Conservation (phyloP, 2,888 invertebrate genomes). For the Silvanus unidentatus region DNA sequence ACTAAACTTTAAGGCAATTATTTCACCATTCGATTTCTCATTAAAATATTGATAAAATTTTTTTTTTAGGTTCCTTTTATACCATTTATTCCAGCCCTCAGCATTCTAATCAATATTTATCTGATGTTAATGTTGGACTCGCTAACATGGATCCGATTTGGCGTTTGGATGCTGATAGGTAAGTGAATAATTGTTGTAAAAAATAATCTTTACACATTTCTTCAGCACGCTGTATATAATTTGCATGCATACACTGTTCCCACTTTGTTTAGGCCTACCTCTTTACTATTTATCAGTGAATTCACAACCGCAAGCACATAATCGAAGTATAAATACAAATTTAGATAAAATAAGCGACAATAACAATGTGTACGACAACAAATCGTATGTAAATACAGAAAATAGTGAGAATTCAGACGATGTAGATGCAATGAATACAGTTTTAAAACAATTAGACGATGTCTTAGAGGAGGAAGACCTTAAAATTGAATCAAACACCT, state of each 20-base stretch:
- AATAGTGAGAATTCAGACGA: no score
- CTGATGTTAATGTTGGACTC: constrained; percentile 74
- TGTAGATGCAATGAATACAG: background rate
- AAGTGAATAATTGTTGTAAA: constrained; percentile 43
- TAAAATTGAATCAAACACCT: background rate
- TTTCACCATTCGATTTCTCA: constrained; percentile 25
- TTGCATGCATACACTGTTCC: constrained; percentile 19
- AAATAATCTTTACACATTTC: constrained; percentile 8
- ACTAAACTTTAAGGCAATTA: constrained; percentile 61
- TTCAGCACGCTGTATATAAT: constrained; percentile 2
- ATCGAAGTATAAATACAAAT: constrained; percentile 8
- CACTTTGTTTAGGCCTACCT: constrained; percentile 38
- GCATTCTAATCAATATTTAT: constrained; percentile 77
- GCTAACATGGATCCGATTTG: constrained; percentile 79
- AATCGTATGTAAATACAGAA: background rate
- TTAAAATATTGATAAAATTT: constrained; percentile 37
- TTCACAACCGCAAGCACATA: constrained; percentile 21
- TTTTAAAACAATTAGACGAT: background rate
- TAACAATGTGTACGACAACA: background rate
- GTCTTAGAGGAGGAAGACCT: background rate
- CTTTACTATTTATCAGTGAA: constrained; percentile 37
- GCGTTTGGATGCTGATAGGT: constrained; percentile 77
- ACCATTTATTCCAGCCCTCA: constrained; percentile 73
- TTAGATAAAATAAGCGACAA: background rate
- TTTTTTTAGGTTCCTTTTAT: constrained; percentile 70